Evolutionary conservation across 2,797 vertebrate genomes (phyloP).

Genomic region (Coranthus polyacanthus): DNA sequence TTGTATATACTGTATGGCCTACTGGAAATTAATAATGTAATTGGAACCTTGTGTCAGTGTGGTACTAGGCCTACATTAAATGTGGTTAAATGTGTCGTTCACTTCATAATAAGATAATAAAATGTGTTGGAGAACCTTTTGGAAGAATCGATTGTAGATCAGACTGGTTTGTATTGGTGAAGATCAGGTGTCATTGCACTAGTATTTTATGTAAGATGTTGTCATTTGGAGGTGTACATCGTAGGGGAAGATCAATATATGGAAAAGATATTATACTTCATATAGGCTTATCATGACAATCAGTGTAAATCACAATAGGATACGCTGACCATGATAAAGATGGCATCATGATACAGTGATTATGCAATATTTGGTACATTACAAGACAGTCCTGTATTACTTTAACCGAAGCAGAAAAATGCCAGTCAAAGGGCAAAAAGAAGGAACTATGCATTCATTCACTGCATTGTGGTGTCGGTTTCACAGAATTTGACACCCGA

Average conservation of each 20-base stretch:
- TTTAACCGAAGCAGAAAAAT: too few species aligned
- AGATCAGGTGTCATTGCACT: slow-evolving; percentile 23
- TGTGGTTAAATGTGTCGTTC: slow-evolving; percentile 18
- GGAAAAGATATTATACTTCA: neutral
- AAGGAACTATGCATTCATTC: too few species aligned
- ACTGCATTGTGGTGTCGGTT: too few species aligned
- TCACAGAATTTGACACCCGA: too few species aligned
- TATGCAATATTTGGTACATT: too few species aligned
- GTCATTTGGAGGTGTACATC: slow-evolving; percentile 20
- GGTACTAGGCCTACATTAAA: slow-evolving; percentile 17
- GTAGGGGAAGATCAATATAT: slow-evolving; percentile 5
- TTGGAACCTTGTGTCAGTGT: slow-evolving; percentile 19
- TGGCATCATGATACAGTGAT: too few species aligned
- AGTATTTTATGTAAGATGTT: slow-evolving; percentile 19
- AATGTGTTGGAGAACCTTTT: too few species aligned
- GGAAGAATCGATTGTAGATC: too few species aligned
- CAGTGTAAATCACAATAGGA: neutral
- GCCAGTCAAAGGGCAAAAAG: too few species aligned
- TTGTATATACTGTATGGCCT: neutral
- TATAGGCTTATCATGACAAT: neutral
- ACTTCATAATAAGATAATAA: slow-evolving; percentile 2
- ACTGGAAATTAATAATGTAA: slow-evolving; percentile 15
- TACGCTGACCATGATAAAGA: too few species aligned
- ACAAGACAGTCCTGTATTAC: too few species aligned
- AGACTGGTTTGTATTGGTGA: slow-evolving; percentile 2